Conservation (phyloP, 2,888 invertebrate species). For the Drosophila vallismaia region DNA sequence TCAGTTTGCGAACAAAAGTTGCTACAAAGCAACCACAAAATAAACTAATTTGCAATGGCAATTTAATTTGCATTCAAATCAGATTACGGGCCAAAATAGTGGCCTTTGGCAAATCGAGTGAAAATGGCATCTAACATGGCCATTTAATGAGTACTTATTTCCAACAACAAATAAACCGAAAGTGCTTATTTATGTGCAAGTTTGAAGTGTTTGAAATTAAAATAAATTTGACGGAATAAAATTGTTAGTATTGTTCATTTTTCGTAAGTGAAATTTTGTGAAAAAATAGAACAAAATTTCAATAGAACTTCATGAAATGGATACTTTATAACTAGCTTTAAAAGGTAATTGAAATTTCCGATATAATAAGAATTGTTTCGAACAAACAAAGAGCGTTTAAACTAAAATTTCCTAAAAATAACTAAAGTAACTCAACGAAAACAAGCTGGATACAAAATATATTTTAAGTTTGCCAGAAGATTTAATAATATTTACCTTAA, state of each 20-base stretch:
- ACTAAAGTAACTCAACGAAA: too few species aligned
- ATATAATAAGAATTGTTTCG: too few species aligned
- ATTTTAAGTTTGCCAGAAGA: neutral
- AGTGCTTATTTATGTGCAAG: neutral
- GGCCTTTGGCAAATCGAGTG: neutral
- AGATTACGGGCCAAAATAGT: conserved; percentile 10
- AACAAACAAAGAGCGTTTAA: too few species aligned
- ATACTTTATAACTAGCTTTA: neutral
- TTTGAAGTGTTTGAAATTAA: neutral
- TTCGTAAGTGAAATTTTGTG: too few species aligned
- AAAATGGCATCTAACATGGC: conserved; percentile 4
- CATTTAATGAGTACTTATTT: neutral
- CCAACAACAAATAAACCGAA: neutral
- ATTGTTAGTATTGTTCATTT: too few species aligned
- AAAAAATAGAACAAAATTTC: neutral
- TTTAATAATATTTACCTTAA: neutral
- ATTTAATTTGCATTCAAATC: conserved; percentile 15
- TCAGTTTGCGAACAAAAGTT: conserved; percentile 11
- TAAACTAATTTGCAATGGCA: conserved; percentile 20
- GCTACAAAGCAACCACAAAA: conserved; percentile 26
- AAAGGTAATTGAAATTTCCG: neutral
- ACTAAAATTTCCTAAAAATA: too few species aligned
- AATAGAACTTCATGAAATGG: neutral
- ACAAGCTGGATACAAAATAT: neutral
- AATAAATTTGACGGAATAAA: neutral